Base-by-base conservation (phyloP, 92 coral and sea anemone species). In the Micromussa lordhowensis region DNA sequence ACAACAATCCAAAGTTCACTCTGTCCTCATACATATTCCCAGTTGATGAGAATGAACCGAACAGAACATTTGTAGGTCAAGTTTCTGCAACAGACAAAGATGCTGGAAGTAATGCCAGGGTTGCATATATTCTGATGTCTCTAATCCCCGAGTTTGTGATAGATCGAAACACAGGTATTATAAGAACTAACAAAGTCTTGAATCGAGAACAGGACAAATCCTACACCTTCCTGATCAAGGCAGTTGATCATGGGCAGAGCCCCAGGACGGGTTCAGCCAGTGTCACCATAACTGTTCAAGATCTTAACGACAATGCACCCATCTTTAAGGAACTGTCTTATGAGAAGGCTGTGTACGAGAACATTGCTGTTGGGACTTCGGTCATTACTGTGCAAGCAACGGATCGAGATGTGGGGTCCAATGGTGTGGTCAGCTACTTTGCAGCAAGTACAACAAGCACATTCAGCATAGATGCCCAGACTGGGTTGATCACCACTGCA, bases 241-340 rank as follows among this genome's bases (percentile, higher is more conserved):
- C 92, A 17, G 75, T 93, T 63, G 99, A 98, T 86, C 91, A 94
- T 14, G 95, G 98, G 17, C 71, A 10, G 53, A 90, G 75, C 73
- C 92, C 98, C 17, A 94, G 96, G 30, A 68, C 54, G 19, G 97
- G 90, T 72, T 90, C 85, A 69, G 88, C 89, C 7, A 90, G 63
- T 22, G 94, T 95, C 70, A 90, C 94, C 66, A 91, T 98, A 53
- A 40, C 87, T 53, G 91, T 98, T 3, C 71, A 85, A 28, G 99
- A 98, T 78, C 74, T 82, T 29, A 98, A 98, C 79, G 99, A 98
- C 88, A 95, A 95, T 85, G 68, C 77, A 49, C 99, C 99, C 28
- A 75, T 30, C 77, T 98, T 98, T 77, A 91, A 75, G 13, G 81
- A 94, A 12, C 44, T 71, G 9, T 75, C 82, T 14, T 98, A 98